Percentiles rank a stretch among this genome's conserved stretches.
Evolutionary conservation across 30 jellyfish, hydroid and myxozoan genomes (phyloP).

Genomic region (Euphysa ruthae): DNA sequence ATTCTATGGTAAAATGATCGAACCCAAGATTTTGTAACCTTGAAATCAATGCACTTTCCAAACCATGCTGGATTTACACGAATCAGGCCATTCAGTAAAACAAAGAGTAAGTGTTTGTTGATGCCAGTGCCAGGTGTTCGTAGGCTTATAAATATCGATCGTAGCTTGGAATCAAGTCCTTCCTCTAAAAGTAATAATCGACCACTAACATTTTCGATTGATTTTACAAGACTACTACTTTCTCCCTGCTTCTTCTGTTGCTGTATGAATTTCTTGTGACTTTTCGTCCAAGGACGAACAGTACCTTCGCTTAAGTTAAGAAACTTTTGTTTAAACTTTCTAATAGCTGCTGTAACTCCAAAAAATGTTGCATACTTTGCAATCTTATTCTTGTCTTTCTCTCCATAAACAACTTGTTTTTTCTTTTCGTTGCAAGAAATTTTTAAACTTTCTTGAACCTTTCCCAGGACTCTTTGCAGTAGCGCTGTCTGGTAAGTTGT

Average conservation of each 20-base stretch:
- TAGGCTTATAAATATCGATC: neutral
- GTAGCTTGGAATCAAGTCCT: constrained; percentile 2
- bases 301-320: no score
- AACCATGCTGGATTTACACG: neutral
- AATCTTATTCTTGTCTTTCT: no score
- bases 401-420: no score
- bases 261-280: neutral
- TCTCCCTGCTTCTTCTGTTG: no score
- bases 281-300: no score
- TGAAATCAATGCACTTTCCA: constrained; percentile 5
- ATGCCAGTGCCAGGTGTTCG: neutral
- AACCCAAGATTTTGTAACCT: constrained; percentile 1
- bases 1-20: constrained; percentile 8
- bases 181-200: neutral
- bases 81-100: constrained; percentile 5
- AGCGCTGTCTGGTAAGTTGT: no score
- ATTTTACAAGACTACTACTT: neutral
- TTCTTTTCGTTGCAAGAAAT: neutral
- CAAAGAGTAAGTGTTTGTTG: neutral
- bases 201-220: neutral
- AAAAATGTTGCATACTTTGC: no score
- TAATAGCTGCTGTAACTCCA: no score
- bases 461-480: no score
- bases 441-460: neutral
- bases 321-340: no score